Evolutionary conservation across 2,797 vertebrate species (phyloP).

Genomic region (Pachyuromys duprasi): DNA sequence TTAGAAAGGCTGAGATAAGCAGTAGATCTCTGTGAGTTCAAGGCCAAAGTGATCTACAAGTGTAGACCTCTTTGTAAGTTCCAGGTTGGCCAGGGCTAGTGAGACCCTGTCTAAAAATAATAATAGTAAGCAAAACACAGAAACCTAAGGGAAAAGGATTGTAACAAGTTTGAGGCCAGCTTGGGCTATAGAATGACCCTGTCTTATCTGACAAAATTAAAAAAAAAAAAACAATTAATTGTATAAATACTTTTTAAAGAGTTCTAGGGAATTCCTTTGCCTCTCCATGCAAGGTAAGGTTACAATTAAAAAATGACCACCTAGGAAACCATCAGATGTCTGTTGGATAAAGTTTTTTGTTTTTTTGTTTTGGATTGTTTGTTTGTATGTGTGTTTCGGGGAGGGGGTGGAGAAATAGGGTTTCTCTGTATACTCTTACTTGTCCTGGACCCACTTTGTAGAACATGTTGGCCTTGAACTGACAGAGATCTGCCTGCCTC

Average conservation of each 20-base stretch:
- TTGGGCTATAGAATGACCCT: neutral
- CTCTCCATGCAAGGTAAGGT: neutral
- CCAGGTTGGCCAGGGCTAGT: neutral
- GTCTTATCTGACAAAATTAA: neutral
- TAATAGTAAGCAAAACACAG: neutral
- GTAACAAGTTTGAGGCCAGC: neutral
- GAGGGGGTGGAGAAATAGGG: too few species aligned
- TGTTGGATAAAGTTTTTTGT: neutral
- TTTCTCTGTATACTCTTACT: too few species aligned
- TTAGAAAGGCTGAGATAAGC: neutral
- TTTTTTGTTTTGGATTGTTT: too few species aligned
- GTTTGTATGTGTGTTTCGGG: too few species aligned
- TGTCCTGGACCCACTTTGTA: too few species aligned
- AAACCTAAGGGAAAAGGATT: neutral
- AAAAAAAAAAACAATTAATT: neutral
- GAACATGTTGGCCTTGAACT: too few species aligned
- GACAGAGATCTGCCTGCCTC: too few species aligned
- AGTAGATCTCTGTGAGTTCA: neutral
- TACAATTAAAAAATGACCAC: neutral
- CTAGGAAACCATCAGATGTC: neutral
- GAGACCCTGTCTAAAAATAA: neutral
- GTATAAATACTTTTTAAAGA: neutral
- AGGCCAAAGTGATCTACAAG: neutral
- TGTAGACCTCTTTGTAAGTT: neutral
- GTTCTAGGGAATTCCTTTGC: neutral